These are phyloP conservation scores for Porites evermanni DNA, from an alignment of 92 coral and sea anemone genomes.

Conservation along the genomic window DNA sequence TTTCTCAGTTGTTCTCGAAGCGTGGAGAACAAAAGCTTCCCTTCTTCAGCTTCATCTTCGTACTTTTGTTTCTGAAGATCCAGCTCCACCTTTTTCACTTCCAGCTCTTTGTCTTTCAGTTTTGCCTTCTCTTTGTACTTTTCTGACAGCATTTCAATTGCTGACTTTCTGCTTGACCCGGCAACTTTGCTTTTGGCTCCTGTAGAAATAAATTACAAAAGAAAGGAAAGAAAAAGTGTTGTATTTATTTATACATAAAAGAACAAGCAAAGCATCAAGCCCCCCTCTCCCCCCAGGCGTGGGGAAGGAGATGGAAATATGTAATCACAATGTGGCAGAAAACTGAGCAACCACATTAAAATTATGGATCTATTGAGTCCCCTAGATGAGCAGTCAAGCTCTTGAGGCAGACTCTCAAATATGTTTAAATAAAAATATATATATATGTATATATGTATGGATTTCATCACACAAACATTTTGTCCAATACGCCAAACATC, in stretches of 20 bases:
- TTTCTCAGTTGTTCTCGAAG: slow-evolving; percentile 44
- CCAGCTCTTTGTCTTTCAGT: slow-evolving; percentile 62
- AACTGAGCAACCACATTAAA: slow-evolving; percentile 56
- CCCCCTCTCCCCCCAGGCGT: slow-evolving; percentile 45
- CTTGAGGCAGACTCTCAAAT: slow-evolving; percentile 21
- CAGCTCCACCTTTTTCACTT: slow-evolving; percentile 58
- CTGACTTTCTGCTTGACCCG: slow-evolving; percentile 45
- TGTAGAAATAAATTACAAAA: slow-evolving; percentile 34
- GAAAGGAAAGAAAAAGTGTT: slow-evolving; percentile 33
- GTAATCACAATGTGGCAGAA: slow-evolving; percentile 48
- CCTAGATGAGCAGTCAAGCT: slow-evolving; percentile 54
- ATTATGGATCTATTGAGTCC: slow-evolving; percentile 58
- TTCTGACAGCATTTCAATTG: slow-evolving; percentile 60
- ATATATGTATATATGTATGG: slow-evolving; percentile 18
- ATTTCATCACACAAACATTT: slow-evolving; percentile 43
- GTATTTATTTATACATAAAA: slow-evolving; percentile 38
- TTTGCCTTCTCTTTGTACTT: slow-evolving; percentile 65
- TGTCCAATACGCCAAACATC: slow-evolving; percentile 15
- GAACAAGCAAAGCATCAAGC: slow-evolving; percentile 33
- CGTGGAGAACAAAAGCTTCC: slow-evolving; percentile 53
- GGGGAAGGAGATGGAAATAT: slow-evolving; percentile 57
- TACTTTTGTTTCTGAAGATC: slow-evolving; percentile 54
- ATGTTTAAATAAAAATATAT: slow-evolving; percentile 18
- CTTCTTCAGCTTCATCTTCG: slow-evolving; percentile 63
- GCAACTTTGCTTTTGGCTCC: slow-evolving; percentile 40